Evolutionary conservation across 2,113 vertebrate species (phyloP).

Genomic region (Calonectris borealis): DNA sequence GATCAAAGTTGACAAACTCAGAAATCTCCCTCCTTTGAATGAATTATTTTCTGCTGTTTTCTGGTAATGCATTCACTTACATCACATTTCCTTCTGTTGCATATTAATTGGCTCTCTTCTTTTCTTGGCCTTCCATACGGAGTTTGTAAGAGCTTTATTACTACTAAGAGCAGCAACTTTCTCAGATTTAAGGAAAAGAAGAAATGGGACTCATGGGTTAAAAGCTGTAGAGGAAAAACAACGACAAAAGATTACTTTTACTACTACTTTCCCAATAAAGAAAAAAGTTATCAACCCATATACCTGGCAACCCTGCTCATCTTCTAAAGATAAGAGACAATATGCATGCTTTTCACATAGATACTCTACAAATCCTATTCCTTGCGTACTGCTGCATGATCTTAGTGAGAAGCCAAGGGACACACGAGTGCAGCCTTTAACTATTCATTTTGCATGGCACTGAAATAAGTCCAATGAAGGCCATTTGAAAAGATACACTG

Average conservation of each 20-base stretch:
- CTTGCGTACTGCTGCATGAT: not conserved
- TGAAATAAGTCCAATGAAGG: not conserved
- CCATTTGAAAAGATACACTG: not conserved
- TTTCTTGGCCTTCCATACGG: not conserved
- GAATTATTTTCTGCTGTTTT: not conserved
- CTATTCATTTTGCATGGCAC: not conserved
- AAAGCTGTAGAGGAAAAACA: not conserved
- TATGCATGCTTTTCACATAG: not conserved
- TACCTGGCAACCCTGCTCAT: not conserved
- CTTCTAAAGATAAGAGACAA: not conserved
- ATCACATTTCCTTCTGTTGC: not conserved
- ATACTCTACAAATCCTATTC: not conserved
- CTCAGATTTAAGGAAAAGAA: not conserved
- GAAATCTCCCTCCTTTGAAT: not conserved
- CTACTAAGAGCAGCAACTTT: not conserved
- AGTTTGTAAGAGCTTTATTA: not conserved
- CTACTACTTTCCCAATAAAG: not conserved
- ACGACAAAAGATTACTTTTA: not conserved
- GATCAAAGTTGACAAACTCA: not conserved
- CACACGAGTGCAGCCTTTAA: not conserved
- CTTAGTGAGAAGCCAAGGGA: not conserved
- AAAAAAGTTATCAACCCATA: not conserved
- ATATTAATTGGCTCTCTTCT: not conserved
- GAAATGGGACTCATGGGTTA: not conserved
- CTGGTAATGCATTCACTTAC: rapidly evolving